Evolutionary conservation across 2,113 vertebrate species (phyloP), one percentile per base, ranked within the genome.

Genomic region (Phoenicopterus ruber): DNA sequence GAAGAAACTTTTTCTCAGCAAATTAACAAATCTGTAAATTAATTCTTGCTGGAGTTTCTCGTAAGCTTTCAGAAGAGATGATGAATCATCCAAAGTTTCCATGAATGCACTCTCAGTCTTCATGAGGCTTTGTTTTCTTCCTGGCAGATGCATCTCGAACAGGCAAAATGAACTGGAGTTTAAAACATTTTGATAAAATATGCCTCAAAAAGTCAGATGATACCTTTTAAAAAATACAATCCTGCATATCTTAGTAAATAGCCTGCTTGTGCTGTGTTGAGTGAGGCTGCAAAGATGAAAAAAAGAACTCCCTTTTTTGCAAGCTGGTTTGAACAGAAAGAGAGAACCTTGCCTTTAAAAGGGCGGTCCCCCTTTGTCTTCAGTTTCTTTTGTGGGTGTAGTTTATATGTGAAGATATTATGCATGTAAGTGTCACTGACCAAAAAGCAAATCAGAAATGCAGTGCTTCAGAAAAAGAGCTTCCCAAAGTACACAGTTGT

Each of bases 101-200:
- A 47, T 34, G 31, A 11, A 3, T 47, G 29, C 47, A 13, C 62
- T 92, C 55, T 89, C 22, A 58, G 11, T 25, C 65, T 90, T 81
- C 19, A 20, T 36, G 72, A 71, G 54, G 65, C n/a, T 96, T 94
- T 93, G 52, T 96, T 87, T 93, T 91, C 84, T 31, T 95, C 40
- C 47, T 79, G 81, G 61, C 77, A 94, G 55, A 38, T 78, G 77
- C 29, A 52, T 74, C 57, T 85, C 4, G 3, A 86, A 89, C 47
- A 57, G 34, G 61, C 61, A 69, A 95, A 89, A 72, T 61, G 62
- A 69, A 49, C 61, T 90, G 2, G 6, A 4, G 9, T 71, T 86
- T 91, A 46, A 82, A 70, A 31, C 0, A 25, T 78, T 86, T 66
- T 77, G 49, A 62, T 86, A 71, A 81, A 92, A 88, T 63, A 50